Evolutionary conservation across 2,113 vertebrate genomes (phyloP).

Genomic region (Apistogramma diplotaenia): DNA sequence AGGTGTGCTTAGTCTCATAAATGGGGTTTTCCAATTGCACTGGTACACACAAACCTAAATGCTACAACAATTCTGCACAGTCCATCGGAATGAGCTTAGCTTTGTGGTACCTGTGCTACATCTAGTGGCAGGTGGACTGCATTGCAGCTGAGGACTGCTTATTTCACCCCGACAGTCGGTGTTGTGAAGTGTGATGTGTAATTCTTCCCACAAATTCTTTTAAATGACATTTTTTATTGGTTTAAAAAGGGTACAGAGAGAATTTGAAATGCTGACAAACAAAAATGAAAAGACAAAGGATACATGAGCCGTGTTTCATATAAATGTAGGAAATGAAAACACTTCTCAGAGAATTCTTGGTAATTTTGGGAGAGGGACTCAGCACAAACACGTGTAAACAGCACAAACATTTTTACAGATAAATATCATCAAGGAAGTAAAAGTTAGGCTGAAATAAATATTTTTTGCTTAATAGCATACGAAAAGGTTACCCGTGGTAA

Average conservation of each 20-base stretch:
- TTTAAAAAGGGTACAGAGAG: background rate
- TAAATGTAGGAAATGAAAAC: constrained; percentile 40
- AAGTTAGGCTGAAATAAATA: constrained; percentile 13
- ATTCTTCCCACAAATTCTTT: background rate
- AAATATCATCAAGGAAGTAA: background rate
- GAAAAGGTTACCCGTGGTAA: background rate
- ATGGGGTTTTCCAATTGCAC: background rate
- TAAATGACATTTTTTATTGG: background rate
- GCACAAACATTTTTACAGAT: background rate
- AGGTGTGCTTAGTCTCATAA: background rate
- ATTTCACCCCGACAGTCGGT: background rate
- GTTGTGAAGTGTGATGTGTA: background rate
- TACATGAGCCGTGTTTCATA: background rate
- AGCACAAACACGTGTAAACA: background rate
- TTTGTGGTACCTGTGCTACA: background rate
- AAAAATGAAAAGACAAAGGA: background rate
- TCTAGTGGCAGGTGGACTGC: constrained; percentile 34
- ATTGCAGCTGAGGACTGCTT: background rate
- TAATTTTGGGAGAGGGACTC: background rate
- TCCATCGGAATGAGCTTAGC: no score
- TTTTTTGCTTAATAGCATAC: background rate
- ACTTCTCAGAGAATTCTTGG: background rate
- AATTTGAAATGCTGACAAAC: background rate
- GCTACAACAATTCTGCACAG: background rate
- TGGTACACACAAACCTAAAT: background rate